Base-by-base conservation (phyloP, 2,113 vertebrate species). In the Camelus bactrianus region DNA sequence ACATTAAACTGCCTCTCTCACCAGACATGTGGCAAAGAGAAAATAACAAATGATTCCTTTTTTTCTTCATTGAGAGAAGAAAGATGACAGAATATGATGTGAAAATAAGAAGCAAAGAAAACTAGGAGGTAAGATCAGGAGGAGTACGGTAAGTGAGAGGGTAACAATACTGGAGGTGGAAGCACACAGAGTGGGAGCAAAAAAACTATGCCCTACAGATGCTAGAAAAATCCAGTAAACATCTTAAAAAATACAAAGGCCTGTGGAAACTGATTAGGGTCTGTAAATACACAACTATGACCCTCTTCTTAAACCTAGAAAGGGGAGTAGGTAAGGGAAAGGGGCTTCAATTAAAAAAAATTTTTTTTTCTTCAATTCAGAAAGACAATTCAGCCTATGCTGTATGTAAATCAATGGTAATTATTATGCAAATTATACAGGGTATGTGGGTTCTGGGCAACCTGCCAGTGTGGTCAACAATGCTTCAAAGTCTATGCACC, bases 391-490 rank as follows among this genome's bases (percentile, higher is more conserved):
- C 54, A 86, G 52, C 70, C 91, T 93, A 93, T 67, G 95, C 81
- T 91, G n/a, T 85, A 95, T 92, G 89, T 90, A 95, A 97, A 96
- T 82, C 62, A 80, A 89, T 38, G 42, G 82, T 89, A 92, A 95
- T 96, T 96, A 97, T 85, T 83, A 96, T 76, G 94, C 93, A 97
- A 94, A 97, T 97, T 96, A 97, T 15, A 95, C 83, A 96, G 81
- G 69, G 52, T 65, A 93, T 54, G 91, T 88, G 93, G 70, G 54
- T 91, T 97, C 93, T 93, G 70, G 95, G 97, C 91, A 89, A 91
- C 91, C 60, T 76, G 96, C 96, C 97, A 97, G 67, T 6, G 8
- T 93, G 93, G 86, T 80, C 93, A 92, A 97, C 96, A 97, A 96
- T 96, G 85, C 96, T 96, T 97, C 87, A 95, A 90, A 96, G 91